phyloP scores from a whole-genome alignment of 1,140 invertebrate species.

The Scaptomyza graminum region DNA sequence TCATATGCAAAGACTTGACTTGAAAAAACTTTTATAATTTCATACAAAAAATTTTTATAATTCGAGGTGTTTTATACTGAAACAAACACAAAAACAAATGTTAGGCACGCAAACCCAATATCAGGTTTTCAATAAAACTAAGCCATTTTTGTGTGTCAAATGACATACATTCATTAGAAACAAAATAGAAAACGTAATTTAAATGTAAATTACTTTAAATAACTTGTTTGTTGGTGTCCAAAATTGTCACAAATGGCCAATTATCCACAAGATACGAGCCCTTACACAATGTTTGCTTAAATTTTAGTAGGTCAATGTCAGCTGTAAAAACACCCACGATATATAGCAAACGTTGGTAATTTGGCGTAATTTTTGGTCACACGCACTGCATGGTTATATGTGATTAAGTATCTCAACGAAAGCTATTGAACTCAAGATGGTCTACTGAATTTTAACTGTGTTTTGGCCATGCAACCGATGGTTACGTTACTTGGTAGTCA shows the following conservation, averaged over 20 bases:
- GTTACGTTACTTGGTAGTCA: not conserved
- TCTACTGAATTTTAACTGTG: not conserved
- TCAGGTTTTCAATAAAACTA: too few species aligned
- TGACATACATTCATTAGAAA: too few species aligned
- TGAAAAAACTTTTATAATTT: too few species aligned
- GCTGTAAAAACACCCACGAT: conserved; percentile 22
- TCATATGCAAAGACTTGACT: too few species aligned
- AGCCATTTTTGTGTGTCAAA: too few species aligned
- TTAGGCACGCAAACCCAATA: too few species aligned
- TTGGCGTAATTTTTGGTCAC: conserved; percentile 18
- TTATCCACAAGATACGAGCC: not conserved
- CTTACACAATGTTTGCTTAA: conserved; percentile 39
- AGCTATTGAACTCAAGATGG: conserved; percentile 57
- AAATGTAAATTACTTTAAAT: not conserved
- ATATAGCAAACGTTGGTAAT: conserved; percentile 15
- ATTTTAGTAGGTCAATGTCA: conserved; percentile 68
- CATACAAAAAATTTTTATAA: too few species aligned
- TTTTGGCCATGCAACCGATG: too few species aligned
- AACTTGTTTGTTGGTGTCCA: not conserved
- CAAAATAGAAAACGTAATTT: too few species aligned
- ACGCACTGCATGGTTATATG: conserved; percentile 50
- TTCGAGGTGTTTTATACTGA: too few species aligned
- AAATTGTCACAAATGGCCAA: conserved; percentile 5
- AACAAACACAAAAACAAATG: too few species aligned
- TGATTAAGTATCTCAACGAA: conserved; percentile 29